Conservation (phyloP, 2,797 vertebrate species). For the Eurystomus glaucurus region DNA sequence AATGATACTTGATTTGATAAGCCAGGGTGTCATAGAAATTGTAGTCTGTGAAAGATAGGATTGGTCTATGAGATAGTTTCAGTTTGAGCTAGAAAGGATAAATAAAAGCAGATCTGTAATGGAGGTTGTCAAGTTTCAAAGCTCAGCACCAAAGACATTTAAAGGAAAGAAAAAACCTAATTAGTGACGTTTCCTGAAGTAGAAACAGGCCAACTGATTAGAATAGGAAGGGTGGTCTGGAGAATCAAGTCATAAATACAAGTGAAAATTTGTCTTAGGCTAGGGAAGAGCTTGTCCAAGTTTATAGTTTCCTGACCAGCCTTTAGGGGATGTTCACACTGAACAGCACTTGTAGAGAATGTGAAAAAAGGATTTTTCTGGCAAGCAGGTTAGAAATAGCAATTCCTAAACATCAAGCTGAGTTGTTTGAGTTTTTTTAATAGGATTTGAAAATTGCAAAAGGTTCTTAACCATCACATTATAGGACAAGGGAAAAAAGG, state of each 20-base stretch:
- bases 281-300: not conserved
- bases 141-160: not conserved
- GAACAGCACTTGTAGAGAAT: not conserved
- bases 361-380: not conserved
- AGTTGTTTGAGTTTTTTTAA: not conserved
- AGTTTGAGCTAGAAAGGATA: not conserved
- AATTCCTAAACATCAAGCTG: not conserved
- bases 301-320: not conserved
- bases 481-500: not conserved
- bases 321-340: not conserved
- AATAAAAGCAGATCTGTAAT: not conserved
- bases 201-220: not conserved
- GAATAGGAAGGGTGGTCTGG: not conserved
- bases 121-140: not conserved
- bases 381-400: not conserved
- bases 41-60: not conserved
- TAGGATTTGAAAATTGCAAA: not conserved
- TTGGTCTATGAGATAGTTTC: not conserved
- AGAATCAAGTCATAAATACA: not conserved
- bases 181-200: not conserved
- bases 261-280: not conserved
- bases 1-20: not conserved
- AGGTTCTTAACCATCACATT: not conserved
- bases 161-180: not conserved
- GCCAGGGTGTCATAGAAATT: not conserved